phyloP scores from a whole-genome alignment of 2,797 vertebrate species.

The Uromys caudimaculatus region DNA sequence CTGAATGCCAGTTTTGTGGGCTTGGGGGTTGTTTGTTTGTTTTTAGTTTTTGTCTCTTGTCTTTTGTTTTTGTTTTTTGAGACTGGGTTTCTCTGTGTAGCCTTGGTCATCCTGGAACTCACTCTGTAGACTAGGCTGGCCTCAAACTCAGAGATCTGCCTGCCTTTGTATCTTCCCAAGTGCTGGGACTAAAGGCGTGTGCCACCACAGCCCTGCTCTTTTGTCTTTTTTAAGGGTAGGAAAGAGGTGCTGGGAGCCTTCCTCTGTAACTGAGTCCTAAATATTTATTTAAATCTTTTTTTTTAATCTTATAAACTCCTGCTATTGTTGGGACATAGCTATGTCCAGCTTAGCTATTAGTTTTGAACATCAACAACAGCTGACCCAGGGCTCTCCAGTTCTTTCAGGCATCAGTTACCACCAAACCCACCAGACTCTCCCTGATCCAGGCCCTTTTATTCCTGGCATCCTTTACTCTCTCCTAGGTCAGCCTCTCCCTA shows the following conservation, averaged over 20 bases:
- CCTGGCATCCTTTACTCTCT: not conserved
- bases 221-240: not conserved
- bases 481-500: not conserved
- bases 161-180: not conserved
- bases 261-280: not conserved
- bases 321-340: not conserved
- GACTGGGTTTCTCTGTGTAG: not conserved
- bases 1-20: not conserved
- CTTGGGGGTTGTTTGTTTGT: not conserved
- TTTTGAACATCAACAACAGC: not conserved
- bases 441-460: not conserved
- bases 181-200: not conserved
- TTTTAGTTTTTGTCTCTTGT: not conserved
- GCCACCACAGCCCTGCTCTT: not conserved
- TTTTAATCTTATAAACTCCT: not conserved
- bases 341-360: not conserved
- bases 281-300: not conserved
- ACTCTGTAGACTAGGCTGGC: not conserved
- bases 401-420: not conserved
- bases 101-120: not conserved
- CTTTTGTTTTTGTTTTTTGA: not conserved
- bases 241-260: not conserved
- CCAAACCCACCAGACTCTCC: not conserved
- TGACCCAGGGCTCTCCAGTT: not conserved
- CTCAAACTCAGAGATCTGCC: not conserved